A percentile compares a stretch with the other conserved stretches of the same genome.
These are phyloP conservation scores for Alligator sinensis DNA, from an alignment of 2,113 vertebrate genomes.

Conservation along the genomic window DNA sequence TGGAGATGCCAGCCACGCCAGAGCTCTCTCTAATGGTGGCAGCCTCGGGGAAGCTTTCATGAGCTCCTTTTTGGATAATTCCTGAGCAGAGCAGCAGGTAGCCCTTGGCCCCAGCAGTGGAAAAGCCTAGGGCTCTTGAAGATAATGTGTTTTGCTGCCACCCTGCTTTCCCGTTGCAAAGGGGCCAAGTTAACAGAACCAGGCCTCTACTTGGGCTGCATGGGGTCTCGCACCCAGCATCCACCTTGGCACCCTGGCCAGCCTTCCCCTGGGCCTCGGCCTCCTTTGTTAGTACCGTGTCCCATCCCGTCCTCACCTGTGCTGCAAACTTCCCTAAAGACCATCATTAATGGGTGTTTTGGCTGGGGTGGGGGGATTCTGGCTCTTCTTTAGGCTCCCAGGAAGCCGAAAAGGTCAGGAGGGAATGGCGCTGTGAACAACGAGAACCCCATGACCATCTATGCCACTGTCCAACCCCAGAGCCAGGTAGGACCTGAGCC, in stretches of 20 bases:
- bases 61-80: too few relatives aligned
- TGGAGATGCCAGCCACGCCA: too few relatives aligned
- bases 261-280: too few relatives aligned
- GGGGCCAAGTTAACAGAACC: neutral
- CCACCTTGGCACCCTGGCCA: neutral
- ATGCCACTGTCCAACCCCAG: fast-evolving
- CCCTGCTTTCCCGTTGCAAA: neutral
- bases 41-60: too few relatives aligned
- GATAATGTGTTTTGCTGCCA: neutral
- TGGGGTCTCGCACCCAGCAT: neutral
- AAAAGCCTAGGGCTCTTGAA: neutral
- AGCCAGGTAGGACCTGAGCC: neutral
- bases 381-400: neutral
- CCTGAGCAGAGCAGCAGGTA: too few relatives aligned
- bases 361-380: neutral
- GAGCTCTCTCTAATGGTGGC: too few relatives aligned
- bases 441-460: neutral
- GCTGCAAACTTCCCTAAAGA: too few relatives aligned
- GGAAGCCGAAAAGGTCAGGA: too few relatives aligned
- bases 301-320: too few relatives aligned
- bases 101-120: neutral
- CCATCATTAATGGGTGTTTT: too few relatives aligned
- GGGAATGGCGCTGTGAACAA: fast-evolving
- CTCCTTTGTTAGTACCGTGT: too few relatives aligned
- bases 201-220: neutral